Conservation (phyloP, 2,113 vertebrate genomes). For the Notechis scutatus region DNA sequence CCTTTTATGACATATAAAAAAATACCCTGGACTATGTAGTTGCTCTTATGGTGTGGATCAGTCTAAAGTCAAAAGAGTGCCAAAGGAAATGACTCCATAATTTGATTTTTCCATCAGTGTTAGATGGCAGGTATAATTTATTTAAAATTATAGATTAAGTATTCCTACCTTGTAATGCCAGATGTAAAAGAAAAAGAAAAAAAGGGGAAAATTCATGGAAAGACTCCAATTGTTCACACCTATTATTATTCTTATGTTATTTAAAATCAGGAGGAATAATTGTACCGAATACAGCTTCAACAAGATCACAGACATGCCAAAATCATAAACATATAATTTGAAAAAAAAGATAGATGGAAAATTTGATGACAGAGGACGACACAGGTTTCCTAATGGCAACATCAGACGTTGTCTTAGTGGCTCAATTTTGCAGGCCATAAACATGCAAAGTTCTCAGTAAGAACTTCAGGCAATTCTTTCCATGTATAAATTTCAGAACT, state of each 20-base stretch:
- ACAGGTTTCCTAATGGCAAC: background rate
- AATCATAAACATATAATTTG: background rate
- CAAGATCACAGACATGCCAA: too few species aligned
- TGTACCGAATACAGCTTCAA: background rate
- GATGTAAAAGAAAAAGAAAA: too few species aligned
- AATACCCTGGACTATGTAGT: background rate
- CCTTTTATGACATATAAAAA: background rate
- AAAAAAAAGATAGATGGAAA: background rate
- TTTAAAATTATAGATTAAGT: background rate
- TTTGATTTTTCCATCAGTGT: background rate
- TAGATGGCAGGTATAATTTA: background rate
- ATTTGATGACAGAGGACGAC: background rate
- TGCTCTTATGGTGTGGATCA: background rate
- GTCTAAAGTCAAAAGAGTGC: background rate
- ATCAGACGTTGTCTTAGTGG: background rate
- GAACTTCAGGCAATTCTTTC: background rate
- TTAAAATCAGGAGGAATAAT: background rate
- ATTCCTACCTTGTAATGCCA: background rate
- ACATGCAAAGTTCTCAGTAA: too few species aligned
- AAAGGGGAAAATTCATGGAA: background rate
- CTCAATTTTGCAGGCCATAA: background rate
- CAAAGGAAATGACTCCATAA: background rate
- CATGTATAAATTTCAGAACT: background rate
- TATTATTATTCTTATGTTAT: background rate
- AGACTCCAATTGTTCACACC: background rate